phyloP scores from a whole-genome alignment of 2,888 invertebrate genomes.

The Laothoe populi region DNA sequence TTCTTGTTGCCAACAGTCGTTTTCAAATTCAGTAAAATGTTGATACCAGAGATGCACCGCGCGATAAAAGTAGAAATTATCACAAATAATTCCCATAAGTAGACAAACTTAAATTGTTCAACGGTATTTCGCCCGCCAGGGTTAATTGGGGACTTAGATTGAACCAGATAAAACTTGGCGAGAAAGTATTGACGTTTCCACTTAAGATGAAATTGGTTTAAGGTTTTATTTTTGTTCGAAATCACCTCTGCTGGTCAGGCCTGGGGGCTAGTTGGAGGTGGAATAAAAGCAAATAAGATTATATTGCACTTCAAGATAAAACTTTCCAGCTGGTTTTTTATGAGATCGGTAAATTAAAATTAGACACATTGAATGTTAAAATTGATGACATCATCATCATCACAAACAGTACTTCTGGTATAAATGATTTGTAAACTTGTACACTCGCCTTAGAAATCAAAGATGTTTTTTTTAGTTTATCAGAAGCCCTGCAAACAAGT shows the following conservation, averaged over 20 bases:
- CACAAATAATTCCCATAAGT: constrained; percentile 19
- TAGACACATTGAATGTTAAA: too few relatives aligned
- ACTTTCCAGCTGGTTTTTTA: not conserved
- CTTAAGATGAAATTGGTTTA: constrained; percentile 38
- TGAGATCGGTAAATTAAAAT: too few relatives aligned
- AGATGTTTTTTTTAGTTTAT: too few relatives aligned
- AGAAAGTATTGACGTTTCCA: constrained; percentile 47
- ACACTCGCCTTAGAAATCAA: too few relatives aligned
- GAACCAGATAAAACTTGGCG: constrained; percentile 50
- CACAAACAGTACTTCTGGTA: too few relatives aligned
- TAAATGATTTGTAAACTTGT: too few relatives aligned
- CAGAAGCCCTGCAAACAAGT: too few relatives aligned
- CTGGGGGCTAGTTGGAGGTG: constrained; percentile 6
- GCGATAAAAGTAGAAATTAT: constrained; percentile 12
- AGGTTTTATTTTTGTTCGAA: constrained; percentile 35
- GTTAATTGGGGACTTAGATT: constrained; percentile 53
- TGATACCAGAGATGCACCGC: constrained; percentile 12
- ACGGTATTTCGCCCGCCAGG: constrained; percentile 42
- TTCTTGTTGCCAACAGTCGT: constrained; percentile 18
- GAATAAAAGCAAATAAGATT: not conserved
- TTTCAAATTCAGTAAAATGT: constrained; percentile 23
- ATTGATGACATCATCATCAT: too few relatives aligned
- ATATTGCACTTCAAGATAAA: not conserved
- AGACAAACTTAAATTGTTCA: constrained; percentile 28
- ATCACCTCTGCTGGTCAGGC: constrained; percentile 31